Percentiles rank a stretch among this genome's conserved stretches.
Conservation (phyloP, 2,113 vertebrate genomes). For the Hyla sarda region DNA sequence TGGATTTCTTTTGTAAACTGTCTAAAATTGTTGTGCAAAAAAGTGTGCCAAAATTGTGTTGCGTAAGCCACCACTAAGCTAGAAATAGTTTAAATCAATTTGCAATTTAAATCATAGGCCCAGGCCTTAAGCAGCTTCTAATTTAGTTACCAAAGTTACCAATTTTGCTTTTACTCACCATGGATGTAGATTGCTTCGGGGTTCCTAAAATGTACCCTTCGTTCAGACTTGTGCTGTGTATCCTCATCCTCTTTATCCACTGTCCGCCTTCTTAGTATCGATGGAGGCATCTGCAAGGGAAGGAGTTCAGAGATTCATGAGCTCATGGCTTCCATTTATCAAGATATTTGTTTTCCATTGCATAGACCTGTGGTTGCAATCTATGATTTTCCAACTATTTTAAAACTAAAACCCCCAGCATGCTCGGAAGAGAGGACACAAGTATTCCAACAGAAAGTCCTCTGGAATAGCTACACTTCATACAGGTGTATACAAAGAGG, state of each 20-base stretch:
- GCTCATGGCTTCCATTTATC: neutral
- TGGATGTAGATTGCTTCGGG: conserved; percentile 81
- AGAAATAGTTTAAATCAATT: too few relatives aligned
- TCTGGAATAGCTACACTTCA: too few relatives aligned
- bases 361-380: neutral
- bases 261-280: conserved; percentile 83
- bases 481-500: too few relatives aligned
- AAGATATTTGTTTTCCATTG: neutral
- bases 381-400: neutral
- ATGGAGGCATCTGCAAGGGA: conserved; percentile 70
- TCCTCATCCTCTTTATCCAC: conserved; percentile 60
- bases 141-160: neutral
- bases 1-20: too few relatives aligned
- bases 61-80: too few relatives aligned
- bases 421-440: too few relatives aligned
- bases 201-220: conserved; percentile 87
- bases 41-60: too few relatives aligned
- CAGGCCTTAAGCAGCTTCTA: neutral
- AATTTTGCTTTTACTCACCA: conserved; percentile 73
- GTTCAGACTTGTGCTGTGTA: conserved; percentile 73
- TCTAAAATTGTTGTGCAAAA: too few relatives aligned
- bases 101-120: too few relatives aligned
- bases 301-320: neutral
- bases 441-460: too few relatives aligned
- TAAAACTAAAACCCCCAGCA: too few relatives aligned